These are phyloP conservation scores for Drosophila saltans DNA, from an alignment of 1,140 invertebrate genomes.

Conservation along the genomic window DNA sequence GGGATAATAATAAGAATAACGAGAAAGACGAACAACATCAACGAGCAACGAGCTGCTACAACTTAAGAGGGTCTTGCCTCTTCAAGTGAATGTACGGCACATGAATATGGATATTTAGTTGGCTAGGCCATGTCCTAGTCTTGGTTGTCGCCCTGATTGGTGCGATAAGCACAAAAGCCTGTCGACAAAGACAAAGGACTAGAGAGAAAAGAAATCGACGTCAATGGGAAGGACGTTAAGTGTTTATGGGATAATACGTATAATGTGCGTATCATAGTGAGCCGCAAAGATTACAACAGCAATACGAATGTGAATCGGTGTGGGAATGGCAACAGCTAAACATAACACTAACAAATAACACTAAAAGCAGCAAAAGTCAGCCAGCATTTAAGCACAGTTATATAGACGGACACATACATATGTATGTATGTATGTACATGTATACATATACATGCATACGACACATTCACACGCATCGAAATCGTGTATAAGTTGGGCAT, in stretches of 20 bases:
- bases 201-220: slow-evolving; percentile 54
- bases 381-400: slow-evolving; percentile 25
- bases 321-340: slow-evolving; percentile 52
- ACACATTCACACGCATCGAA: slow-evolving; percentile 6
- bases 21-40: slow-evolving; percentile 54
- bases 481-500: slow-evolving; percentile 23
- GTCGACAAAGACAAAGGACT: slow-evolving; percentile 52
- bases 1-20: slow-evolving; percentile 71
- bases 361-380: slow-evolving; percentile 24
- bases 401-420: slow-evolving; percentile 29
- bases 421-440: no score
- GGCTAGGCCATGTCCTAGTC: slow-evolving; percentile 25
- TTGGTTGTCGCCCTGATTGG: slow-evolving; percentile 47
- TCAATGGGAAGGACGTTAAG: slow-evolving; percentile 63
- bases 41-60: slow-evolving; percentile 20
- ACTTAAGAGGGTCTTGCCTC: slow-evolving; percentile 59
- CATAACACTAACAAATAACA: slow-evolving; percentile 65
- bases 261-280: slow-evolving; percentile 19
- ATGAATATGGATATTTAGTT: slow-evolving; percentile 53
- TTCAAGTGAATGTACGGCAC: slow-evolving; percentile 40
- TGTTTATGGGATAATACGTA: slow-evolving; percentile 67
- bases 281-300: slow-evolving; percentile 12
- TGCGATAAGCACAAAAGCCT: slow-evolving; percentile 69
- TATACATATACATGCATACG: background rate
- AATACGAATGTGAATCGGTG: slow-evolving; percentile 8